phyloP scores from a whole-genome alignment of 2,888 invertebrate species.

The Hypomecis atomaria region DNA sequence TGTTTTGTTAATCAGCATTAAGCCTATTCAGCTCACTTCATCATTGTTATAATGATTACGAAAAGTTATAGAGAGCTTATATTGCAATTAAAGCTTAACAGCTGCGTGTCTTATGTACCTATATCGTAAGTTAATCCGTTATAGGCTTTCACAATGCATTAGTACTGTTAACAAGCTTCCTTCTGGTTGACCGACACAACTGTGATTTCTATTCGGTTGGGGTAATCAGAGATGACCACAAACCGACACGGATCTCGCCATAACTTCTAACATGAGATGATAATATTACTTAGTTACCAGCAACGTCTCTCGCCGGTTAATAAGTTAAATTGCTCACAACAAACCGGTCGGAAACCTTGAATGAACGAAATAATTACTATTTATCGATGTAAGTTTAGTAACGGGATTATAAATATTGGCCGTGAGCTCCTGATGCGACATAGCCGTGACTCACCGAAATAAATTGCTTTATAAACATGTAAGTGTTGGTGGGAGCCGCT shows the following conservation, averaged over 20 bases:
- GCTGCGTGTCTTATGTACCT: background rate
- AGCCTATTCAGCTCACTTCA: no score
- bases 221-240: slow-evolving; percentile 76
- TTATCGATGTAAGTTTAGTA: slow-evolving; percentile 49
- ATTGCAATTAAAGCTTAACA: slow-evolving; percentile 5
- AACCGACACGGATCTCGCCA: slow-evolving; percentile 62
- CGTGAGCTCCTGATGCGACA: slow-evolving; percentile 61
- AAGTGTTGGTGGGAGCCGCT: slow-evolving; percentile 72
- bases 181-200: slow-evolving; percentile 54
- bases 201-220: slow-evolving; percentile 60
- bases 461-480: slow-evolving; percentile 71
- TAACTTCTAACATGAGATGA: slow-evolving; percentile 51
- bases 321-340: slow-evolving; percentile 61
- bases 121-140: slow-evolving; percentile 5
- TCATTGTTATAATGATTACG: background rate
- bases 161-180: slow-evolving; percentile 45
- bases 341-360: slow-evolving; percentile 55
- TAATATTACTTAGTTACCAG: slow-evolving; percentile 60
- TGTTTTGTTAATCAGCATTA: no score
- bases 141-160: slow-evolving; percentile 34
- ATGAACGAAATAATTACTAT: slow-evolving; percentile 45
- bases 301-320: slow-evolving; percentile 58
- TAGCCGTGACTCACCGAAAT: slow-evolving; percentile 73
- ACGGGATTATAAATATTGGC: slow-evolving; percentile 51
- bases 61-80: slow-evolving; percentile 1